Evolutionary conservation across 1,140 invertebrate species (phyloP).

Genomic region (Colletes gigas): DNA sequence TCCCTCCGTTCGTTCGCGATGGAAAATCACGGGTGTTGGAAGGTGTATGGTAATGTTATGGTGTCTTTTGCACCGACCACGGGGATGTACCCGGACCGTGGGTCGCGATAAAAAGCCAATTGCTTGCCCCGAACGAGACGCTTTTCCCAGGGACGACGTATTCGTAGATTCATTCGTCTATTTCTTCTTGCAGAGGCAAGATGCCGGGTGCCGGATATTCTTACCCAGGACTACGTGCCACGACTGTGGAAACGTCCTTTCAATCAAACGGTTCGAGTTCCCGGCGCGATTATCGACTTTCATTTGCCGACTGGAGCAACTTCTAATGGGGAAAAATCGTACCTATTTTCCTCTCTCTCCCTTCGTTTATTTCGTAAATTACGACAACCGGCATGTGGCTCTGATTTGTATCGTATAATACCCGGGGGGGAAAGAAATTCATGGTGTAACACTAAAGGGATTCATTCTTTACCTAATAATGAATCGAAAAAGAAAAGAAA

Average conservation of each 20-base stretch:
- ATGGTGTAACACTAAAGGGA: not conserved
- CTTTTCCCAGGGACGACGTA: conserved; percentile 59
- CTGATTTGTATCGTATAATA: not conserved
- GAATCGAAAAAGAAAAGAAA: too few relatives aligned
- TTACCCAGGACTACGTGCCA: conserved; percentile 46
- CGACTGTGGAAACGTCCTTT: conserved; percentile 20
- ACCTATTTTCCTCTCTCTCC: not conserved
- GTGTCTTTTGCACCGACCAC: conserved; percentile 40
- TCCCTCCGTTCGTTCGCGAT: conserved; percentile 16
- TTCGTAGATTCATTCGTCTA: conserved; percentile 62
- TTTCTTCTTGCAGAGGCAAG: conserved; percentile 31
- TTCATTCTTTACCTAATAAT: too few relatives aligned
- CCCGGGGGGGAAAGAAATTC: not conserved
- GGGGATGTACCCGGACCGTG: conserved; percentile 7
- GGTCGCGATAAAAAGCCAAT: conserved; percentile 60
- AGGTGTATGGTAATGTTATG: conserved; percentile 64
- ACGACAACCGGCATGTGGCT: not conserved
- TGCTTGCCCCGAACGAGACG: conserved; percentile 46
- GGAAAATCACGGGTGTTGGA: not conserved
- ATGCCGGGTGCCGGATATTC: conserved; percentile 49
- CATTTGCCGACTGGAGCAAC: not conserved
- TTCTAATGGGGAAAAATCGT: not conserved
- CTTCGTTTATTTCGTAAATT: not conserved
- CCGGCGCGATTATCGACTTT: conserved; percentile 26
- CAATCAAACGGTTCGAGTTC: not conserved